Conservation (phyloP, 2,797 vertebrate genomes). For the Danio aesculapii region DNA sequence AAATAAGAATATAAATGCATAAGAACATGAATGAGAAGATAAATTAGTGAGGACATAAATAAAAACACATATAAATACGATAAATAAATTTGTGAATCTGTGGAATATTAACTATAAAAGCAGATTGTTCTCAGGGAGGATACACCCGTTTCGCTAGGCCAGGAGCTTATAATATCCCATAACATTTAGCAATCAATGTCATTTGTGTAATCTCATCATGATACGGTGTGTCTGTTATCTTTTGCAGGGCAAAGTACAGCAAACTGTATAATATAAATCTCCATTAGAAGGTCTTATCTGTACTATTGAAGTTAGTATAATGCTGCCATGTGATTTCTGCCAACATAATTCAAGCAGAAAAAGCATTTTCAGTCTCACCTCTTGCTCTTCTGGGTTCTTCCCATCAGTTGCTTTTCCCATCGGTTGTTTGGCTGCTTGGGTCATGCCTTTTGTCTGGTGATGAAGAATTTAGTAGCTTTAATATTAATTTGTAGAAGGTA, state of each 20-base stretch:
- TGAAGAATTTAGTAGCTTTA: neutral
- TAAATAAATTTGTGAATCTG: neutral
- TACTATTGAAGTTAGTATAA: neutral
- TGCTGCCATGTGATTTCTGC: neutral
- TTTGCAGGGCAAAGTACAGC: slow-evolving; percentile 40
- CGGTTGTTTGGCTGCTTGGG: slow-evolving; percentile 22
- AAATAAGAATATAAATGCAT: too few relatives aligned
- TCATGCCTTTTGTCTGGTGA: neutral
- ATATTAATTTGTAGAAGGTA: neutral
- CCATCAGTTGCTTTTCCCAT: slow-evolving; percentile 13
- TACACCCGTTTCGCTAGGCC: neutral
- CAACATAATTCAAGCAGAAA: neutral
- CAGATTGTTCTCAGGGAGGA: too few relatives aligned
- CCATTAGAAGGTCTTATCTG: neutral
- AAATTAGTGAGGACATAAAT: too few relatives aligned
- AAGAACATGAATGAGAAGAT: too few relatives aligned
- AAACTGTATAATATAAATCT: neutral
- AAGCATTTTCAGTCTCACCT: slow-evolving; percentile 9
- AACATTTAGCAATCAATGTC: neutral
- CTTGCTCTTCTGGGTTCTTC: slow-evolving; percentile 23
- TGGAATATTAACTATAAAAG: neutral
- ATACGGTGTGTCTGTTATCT: slow-evolving; percentile 13
- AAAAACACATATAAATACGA: too few relatives aligned
- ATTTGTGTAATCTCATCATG: slow-evolving; percentile 10
- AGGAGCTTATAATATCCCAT: neutral